phyloP scores from a whole-genome alignment of 1,140 invertebrate species.

The Pentalonia nigronervosa region DNA sequence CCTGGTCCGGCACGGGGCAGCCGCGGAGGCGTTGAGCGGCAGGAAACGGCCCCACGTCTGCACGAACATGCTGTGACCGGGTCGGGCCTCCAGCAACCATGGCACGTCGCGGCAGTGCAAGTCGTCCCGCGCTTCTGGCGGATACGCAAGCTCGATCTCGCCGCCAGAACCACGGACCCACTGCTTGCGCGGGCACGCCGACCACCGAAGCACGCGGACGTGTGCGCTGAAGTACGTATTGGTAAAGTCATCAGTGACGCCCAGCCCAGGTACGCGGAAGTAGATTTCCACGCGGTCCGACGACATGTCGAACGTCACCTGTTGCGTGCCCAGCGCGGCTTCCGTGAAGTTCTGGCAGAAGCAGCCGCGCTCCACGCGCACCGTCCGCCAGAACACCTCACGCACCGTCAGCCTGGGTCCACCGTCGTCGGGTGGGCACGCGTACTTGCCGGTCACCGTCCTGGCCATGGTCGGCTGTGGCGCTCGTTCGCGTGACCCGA shows the following conservation, averaged over 20 bases:
- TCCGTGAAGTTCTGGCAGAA: conserved; percentile 78
- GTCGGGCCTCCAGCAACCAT: conserved; percentile 79
- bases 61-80: conserved; percentile 76
- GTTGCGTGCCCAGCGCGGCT: conserved; percentile 71
- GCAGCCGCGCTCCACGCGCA: conserved; percentile 72
- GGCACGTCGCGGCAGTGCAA: conserved; percentile 74
- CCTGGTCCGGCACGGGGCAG: conserved; percentile 69
- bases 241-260: conserved; percentile 79
- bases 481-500: conserved; percentile 70
- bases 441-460: conserved; percentile 67
- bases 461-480: conserved; percentile 66
- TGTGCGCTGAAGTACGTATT: conserved; percentile 81
- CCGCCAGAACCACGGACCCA: conserved; percentile 75
- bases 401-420: conserved; percentile 69
- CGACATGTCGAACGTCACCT: conserved; percentile 63
- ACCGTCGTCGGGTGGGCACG: conserved; percentile 20
- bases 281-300: conserved; percentile 68
- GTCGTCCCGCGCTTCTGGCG: conserved; percentile 65
- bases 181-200: conserved; percentile 73
- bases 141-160: conserved; percentile 71
- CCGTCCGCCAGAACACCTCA: conserved; percentile 71
- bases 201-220: conserved; percentile 72
- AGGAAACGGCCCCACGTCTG: conserved; percentile 70
- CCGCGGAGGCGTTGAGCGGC: conserved; percentile 61
- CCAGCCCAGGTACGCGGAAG: conserved; percentile 78